Percentiles rank a stretch among this genome's conserved stretches.
phyloP scores from a whole-genome alignment of 2,797 vertebrate genomes.

The Falco biarmicus region DNA sequence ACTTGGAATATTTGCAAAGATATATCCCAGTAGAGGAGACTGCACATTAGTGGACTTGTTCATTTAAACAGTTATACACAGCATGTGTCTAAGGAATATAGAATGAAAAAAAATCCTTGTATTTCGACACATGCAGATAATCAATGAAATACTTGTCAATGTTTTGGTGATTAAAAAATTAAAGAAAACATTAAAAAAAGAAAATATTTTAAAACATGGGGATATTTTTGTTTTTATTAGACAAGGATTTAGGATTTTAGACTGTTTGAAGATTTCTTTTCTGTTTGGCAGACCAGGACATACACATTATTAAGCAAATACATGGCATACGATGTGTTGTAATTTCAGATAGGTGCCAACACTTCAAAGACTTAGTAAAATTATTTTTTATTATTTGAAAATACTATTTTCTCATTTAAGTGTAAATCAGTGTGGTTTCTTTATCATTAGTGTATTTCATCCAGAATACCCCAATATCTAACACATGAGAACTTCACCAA shows the following conservation, averaged over 20 bases:
- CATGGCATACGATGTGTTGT: background rate
- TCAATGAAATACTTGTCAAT: background rate
- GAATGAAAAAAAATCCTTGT: background rate
- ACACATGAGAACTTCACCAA: background rate
- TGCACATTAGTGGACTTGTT: background rate
- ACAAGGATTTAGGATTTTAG: background rate
- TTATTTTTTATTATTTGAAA: background rate
- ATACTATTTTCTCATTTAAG: background rate
- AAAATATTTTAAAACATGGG: background rate
- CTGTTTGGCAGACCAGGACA: background rate
- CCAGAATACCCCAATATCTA: background rate
- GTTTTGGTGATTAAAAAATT: background rate
- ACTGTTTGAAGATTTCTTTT: background rate
- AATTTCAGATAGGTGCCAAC: background rate
- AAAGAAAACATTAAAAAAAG: background rate
- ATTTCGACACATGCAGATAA: background rate
- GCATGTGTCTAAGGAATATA: rapidly evolving
- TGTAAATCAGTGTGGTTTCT: background rate
- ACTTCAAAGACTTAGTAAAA: background rate
- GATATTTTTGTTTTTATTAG: background rate
- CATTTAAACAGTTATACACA: background rate
- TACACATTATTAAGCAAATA: background rate
- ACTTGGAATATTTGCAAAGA: background rate
- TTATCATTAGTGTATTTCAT: background rate
- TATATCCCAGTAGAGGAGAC: background rate